Percentiles rank a stretch among this genome's conserved stretches.
phyloP scores from a whole-genome alignment of 2,113 vertebrate genomes.

The Lathamus discolor region DNA sequence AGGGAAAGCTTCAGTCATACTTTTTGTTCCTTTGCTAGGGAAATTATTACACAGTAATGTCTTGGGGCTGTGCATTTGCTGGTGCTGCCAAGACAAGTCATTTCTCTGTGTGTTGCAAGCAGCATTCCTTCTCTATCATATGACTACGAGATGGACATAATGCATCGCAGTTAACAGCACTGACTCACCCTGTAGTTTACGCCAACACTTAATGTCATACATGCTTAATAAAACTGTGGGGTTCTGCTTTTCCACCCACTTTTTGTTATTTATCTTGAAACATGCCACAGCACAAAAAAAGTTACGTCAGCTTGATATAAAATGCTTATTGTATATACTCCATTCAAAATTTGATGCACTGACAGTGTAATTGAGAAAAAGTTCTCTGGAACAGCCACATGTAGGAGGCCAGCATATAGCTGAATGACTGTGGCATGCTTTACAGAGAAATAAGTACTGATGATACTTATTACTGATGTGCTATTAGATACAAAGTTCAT shows the following conservation, averaged over 20 bases:
- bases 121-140: conserved; percentile 51
- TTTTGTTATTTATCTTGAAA: conserved; percentile 46
- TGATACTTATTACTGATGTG: not conserved
- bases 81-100: conserved; percentile 51
- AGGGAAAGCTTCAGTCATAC: conserved; percentile 54
- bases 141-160: conserved; percentile 40
- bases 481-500: not conserved
- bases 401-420: not conserved
- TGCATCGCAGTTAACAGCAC: conserved; percentile 7
- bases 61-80: conserved; percentile 18
- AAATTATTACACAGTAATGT: conserved; percentile 58
- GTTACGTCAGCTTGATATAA: not conserved
- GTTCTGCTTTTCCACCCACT: conserved; percentile 50
- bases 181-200: conserved; percentile 47
- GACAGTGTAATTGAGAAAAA: not conserved
- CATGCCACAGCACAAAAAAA: not conserved
- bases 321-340: not conserved
- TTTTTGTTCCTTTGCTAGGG: conserved; percentile 49
- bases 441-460: not conserved
- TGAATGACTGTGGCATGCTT: not conserved
- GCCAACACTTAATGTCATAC: conserved; percentile 58
- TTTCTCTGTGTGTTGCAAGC: conserved; percentile 38
- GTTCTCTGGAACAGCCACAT: not conserved
- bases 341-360: not conserved
- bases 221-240: conserved; percentile 49